Evolutionary conservation across 2,888 invertebrate genomes (phyloP).

Genomic region (Lampropteryx suffumata): DNA sequence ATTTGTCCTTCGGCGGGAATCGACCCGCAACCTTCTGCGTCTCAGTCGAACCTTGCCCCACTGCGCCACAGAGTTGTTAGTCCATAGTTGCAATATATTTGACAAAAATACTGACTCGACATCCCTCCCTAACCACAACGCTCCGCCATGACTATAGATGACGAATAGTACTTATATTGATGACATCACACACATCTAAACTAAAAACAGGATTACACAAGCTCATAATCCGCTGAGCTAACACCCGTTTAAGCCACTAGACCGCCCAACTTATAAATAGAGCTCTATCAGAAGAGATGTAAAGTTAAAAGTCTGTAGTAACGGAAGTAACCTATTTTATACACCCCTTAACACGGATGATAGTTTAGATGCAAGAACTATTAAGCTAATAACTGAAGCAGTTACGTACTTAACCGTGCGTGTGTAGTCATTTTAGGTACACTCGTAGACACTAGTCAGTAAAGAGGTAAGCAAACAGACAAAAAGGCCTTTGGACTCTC

Average conservation of each 20-base stretch:
- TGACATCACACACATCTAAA: slow-evolving; percentile 11
- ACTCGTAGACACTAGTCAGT: background rate
- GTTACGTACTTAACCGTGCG: background rate
- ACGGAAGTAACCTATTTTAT: slow-evolving; percentile 19
- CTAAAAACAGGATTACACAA: slow-evolving; percentile 13
- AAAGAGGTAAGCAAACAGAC: background rate
- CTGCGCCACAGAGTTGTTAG: too few relatives aligned
- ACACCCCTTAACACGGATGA: slow-evolving; percentile 16
- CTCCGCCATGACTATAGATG: too few relatives aligned
- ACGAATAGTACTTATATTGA: too few relatives aligned
- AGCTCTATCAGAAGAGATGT: background rate
- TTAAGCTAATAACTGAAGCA: background rate
- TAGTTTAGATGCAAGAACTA: slow-evolving; percentile 9
- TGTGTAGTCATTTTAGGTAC: too few relatives aligned
- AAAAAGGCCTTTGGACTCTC: slow-evolving; percentile 20
- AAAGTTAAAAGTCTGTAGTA: slow-evolving; percentile 11
- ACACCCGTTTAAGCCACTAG: slow-evolving; percentile 10
- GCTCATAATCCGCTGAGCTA: slow-evolving; percentile 10
- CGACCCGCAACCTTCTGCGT: too few relatives aligned
- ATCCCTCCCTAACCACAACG: too few relatives aligned
- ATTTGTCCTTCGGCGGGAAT: too few relatives aligned
- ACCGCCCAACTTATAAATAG: background rate
- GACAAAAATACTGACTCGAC: too few relatives aligned
- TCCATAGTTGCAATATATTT: too few relatives aligned
- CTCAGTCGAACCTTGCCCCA: too few relatives aligned